These are phyloP conservation scores for Myotis myotis DNA, from an alignment of 2,797 vertebrate species.

Conservation along the genomic window DNA sequence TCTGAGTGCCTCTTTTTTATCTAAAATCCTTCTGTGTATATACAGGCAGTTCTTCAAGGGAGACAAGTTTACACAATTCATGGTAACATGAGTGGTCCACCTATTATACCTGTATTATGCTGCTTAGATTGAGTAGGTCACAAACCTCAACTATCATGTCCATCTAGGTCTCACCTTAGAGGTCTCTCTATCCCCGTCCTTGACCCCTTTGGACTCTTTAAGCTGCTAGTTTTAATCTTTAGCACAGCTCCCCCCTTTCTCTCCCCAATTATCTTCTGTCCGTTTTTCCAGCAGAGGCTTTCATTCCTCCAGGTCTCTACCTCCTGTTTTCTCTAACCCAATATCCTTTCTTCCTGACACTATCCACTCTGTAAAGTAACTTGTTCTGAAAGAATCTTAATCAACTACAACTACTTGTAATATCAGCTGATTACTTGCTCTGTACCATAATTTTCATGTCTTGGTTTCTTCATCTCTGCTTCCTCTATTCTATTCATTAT, in stretches of 20 bases:
- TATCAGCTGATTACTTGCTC: background rate
- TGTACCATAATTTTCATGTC: background rate
- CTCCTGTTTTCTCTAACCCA: background rate
- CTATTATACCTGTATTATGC: background rate
- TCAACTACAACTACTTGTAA: background rate
- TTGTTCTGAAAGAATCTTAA: background rate
- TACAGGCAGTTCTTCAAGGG: background rate
- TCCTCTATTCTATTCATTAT: background rate
- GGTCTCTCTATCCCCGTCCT: rapidly evolving
- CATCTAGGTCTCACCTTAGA: too few relatives aligned
- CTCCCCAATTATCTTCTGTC: background rate
- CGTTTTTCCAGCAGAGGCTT: background rate
- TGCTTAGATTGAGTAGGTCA: background rate
- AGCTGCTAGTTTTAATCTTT: background rate
- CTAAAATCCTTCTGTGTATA: background rate
- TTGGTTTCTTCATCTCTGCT: background rate
- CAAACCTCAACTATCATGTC: rapidly evolving
- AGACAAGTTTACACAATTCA: background rate
- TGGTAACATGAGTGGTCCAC: background rate
- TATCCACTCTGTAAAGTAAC: background rate
- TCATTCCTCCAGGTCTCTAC: background rate
- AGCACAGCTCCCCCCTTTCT: rapidly evolving
- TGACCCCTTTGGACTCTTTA: background rate
- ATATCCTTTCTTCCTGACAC: background rate
- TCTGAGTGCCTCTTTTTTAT: background rate